Evolutionary conservation across 2,797 vertebrate species (phyloP), one percentile per base, ranked within the genome.

Genomic region (Pantherophis alleghaniensis): DNA sequence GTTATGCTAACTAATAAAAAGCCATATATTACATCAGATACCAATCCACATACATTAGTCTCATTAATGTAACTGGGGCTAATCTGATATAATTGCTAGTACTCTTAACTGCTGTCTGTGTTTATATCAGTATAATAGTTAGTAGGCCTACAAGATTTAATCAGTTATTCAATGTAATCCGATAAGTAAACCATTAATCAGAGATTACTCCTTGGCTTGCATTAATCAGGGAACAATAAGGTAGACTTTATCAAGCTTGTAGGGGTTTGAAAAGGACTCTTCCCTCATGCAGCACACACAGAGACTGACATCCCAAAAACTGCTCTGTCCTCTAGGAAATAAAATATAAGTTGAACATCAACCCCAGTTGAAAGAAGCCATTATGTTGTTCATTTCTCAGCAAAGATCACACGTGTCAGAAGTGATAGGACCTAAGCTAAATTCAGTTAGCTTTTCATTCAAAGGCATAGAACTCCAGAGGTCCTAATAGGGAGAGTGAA

Each of bases 51-150:
- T 89, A 92, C 91, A 93, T 93, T 93, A 91, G 86, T 60, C 90
- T 86, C 51, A 93, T 93, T 93, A 91, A 91, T 91, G 88, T 91
- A 91, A 93, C 90, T 53, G 59, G 87, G 55, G 55, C 93, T 91
- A 93, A 93, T 93, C 57, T 89, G 57, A 37, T 56, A 83, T 93
- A 91, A 93, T 93, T 89, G 90, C 66, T 93, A 86, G 66, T 93
- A 89, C 86, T 91, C 93, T 93, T 89, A 93, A 93, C 87, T 55
- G 87, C 87, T 91, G 90, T 60, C 47, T 83, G 47, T 93, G 93
- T 93, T 91, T 93, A 89, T 89, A 91, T 89, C 93, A 89, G 90
- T 93, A 90, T 89, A 88, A 93, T 91, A 93, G 88, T 87, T 89
- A 91, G 87, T 63, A 86, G 90, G 66, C 60, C 90, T 56, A 88